These are phyloP conservation scores for Caenorhabditis angaria DNA, from an alignment of 2,888 invertebrate genomes.

Conservation along the genomic window DNA sequence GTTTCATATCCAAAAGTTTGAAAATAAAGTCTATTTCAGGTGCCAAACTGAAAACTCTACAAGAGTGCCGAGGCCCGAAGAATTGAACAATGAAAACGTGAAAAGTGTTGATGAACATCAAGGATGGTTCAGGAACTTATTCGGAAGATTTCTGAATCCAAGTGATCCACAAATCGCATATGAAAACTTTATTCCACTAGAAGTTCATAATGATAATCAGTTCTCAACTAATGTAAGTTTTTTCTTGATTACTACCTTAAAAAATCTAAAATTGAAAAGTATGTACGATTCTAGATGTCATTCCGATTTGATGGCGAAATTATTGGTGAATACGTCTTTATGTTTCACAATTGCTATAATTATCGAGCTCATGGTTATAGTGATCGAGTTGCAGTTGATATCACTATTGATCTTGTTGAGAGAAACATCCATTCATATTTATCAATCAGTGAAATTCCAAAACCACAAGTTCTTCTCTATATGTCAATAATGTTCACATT, in stretches of 20 bases:
- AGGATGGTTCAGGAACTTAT: slow-evolving; percentile 43
- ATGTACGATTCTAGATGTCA: slow-evolving; percentile 58
- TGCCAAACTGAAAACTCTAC: slow-evolving; percentile 21
- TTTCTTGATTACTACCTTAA: background rate
- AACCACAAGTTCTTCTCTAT: slow-evolving; percentile 89
- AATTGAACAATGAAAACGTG: slow-evolving; percentile 24
- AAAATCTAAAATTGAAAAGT: background rate
- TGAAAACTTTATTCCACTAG: slow-evolving; percentile 43
- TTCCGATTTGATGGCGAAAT: slow-evolving; percentile 63
- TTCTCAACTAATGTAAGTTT: slow-evolving; percentile 43
- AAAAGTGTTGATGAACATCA: slow-evolving; percentile 19
- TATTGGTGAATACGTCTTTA: slow-evolving; percentile 91
- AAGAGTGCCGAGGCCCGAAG: slow-evolving; percentile 35
- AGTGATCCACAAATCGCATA: slow-evolving; percentile 38
- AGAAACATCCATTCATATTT: slow-evolving; percentile 77
- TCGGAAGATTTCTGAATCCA: slow-evolving; percentile 38
- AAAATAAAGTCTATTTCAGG: slow-evolving; percentile 13
- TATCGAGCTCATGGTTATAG: slow-evolving; percentile 70
- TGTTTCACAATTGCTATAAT: slow-evolving; percentile 89
- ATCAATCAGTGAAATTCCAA: slow-evolving; percentile 85
- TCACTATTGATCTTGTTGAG: slow-evolving; percentile 82
- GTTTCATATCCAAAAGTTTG: slow-evolving; percentile 10
- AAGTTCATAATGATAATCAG: slow-evolving; percentile 39
- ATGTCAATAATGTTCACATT: slow-evolving; percentile 88
- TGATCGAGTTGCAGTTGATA: slow-evolving; percentile 68